These are phyloP conservation scores for Quadroppia sp. DNA, from an alignment of 2,888 invertebrate species.

Conservation along the genomic window DNA sequence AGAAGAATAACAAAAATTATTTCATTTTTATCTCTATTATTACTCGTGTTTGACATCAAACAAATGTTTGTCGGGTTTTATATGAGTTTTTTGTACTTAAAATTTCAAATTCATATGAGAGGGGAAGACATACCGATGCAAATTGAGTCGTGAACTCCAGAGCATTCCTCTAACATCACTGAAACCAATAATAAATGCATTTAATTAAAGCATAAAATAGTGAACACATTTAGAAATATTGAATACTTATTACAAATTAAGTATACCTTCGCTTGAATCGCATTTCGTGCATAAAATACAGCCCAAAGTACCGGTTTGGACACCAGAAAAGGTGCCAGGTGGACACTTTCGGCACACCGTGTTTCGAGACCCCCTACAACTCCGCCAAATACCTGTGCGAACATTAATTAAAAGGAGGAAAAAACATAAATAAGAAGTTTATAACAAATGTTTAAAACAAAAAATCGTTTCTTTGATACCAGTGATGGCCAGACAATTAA, in stretches of 20 bases:
- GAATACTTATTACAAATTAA: conserved; percentile 18
- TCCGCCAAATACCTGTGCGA: conserved; percentile 48
- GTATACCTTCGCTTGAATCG: conserved; percentile 47
- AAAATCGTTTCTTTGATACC: too few relatives aligned
- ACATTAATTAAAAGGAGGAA: conserved; percentile 1
- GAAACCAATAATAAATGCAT: neutral
- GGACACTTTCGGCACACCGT: conserved; percentile 50
- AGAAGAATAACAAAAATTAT: neutral
- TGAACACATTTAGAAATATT: neutral
- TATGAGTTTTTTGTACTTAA: neutral
- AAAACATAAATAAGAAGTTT: neutral
- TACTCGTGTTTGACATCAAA: neutral
- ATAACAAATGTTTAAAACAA: too few relatives aligned
- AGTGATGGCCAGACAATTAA: too few relatives aligned
- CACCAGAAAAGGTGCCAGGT: conserved; percentile 51
- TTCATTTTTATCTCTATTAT: neutral
- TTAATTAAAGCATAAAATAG: conserved; percentile 6
- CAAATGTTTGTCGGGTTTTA: neutral
- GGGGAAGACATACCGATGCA: conserved; percentile 50
- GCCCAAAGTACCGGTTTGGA: conserved; percentile 48
- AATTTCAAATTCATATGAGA: neutral
- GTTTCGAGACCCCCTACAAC: conserved; percentile 49
- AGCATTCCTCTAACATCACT: conserved; percentile 50
- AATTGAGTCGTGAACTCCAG: conserved; percentile 51
- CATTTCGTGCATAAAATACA: conserved; percentile 51